Evolutionary conservation across 2,888 invertebrate genomes (phyloP), one percentile per base, ranked within the genome.

Genomic region (Petrolisthes manimaculis): DNA sequence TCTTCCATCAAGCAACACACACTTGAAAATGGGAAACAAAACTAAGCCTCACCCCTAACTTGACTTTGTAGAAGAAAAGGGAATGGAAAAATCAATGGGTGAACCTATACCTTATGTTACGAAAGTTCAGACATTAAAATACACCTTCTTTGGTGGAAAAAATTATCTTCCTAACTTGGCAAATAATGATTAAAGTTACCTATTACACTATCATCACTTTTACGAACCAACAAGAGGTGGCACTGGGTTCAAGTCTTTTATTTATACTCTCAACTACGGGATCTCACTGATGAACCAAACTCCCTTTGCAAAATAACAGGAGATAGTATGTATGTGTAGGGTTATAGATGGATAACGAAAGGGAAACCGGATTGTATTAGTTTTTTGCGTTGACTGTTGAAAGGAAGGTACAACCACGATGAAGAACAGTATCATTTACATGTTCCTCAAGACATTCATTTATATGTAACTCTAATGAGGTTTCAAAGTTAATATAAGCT

Each of bases 81-180:
- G 88, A 84, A 88, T 84, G 84, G 88, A 88, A 88, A 80, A 77
- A 80, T 83, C 56, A 88, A 84, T 81, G 74, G 84, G 84, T 81
- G 84, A 84, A 81, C 84, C 88, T 84, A 37, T 37, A 84, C 80
- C 88, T 71, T 88, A 88, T 71, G 51, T 80, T 75, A 84, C 71
- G 75, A 88, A 81, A 88, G 80, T 80, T 54, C 81, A 88, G 67
- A 81, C 75, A 84, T 84, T 84, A 88, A 88, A 84, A 81, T 84
- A 88, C 84, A 88, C 82, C 88, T 84, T 88, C 84, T 84, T 87
- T 87, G 83, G 84, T 88, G 88, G 37, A 37, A 88, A 81, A 84
- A 81, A 80, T 88, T 84, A 88, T 81, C 84, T 84, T 84, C 81
- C 83, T 83, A 87, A 79, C 87, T 88, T 88, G 88, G 88, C 88